Evolutionary conservation across 2,888 invertebrate species (phyloP).

Genomic region (Drosophila formosana): DNA sequence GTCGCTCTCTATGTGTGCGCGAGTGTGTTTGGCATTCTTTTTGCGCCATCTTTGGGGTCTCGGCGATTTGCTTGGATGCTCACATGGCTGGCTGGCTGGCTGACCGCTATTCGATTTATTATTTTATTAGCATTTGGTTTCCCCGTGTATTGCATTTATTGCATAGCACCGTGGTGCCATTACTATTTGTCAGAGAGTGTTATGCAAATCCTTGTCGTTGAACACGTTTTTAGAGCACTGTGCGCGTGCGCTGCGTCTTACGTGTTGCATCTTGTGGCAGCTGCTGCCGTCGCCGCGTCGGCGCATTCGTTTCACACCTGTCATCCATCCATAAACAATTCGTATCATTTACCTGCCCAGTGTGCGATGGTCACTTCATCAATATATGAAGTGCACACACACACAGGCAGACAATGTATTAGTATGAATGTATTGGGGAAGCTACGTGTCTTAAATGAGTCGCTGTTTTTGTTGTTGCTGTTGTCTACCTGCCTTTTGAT

Average conservation of each 20-base stretch:
- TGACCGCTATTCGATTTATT: conserved; percentile 75
- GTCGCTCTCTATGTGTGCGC: conserved; percentile 10
- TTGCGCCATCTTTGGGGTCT: conserved; percentile 56
- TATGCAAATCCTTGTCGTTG: not conserved
- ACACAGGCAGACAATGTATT: conserved; percentile 7
- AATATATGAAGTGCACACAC: conserved; percentile 41
- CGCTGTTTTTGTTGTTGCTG: conserved; percentile 29
- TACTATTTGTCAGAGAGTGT: not conserved
- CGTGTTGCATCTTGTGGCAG: conserved; percentile 52
- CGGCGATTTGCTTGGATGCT: conserved; percentile 73
- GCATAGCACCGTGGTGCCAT: conserved; percentile 55
- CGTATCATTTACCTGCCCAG: conserved; percentile 50
- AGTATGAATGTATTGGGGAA: conserved; percentile 25
- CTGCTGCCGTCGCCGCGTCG: conserved; percentile 53
- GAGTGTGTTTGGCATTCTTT: conserved; percentile 57
- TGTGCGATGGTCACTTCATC: conserved; percentile 63
- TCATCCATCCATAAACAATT: conserved; percentile 70
- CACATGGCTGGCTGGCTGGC: conserved; percentile 38
- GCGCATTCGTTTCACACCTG: conserved; percentile 74
- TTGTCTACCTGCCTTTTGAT: conserved; percentile 70
- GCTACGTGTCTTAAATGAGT: conserved; percentile 52
- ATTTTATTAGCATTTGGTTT: conserved; percentile 74
- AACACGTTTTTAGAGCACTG: conserved; percentile 38
- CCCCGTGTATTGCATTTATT: conserved; percentile 21
- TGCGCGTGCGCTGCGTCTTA: conserved; percentile 62